These are phyloP conservation scores for Enteromius afrohamiltoni DNA, from an alignment of 2,797 vertebrate genomes.

Conservation along the genomic window DNA sequence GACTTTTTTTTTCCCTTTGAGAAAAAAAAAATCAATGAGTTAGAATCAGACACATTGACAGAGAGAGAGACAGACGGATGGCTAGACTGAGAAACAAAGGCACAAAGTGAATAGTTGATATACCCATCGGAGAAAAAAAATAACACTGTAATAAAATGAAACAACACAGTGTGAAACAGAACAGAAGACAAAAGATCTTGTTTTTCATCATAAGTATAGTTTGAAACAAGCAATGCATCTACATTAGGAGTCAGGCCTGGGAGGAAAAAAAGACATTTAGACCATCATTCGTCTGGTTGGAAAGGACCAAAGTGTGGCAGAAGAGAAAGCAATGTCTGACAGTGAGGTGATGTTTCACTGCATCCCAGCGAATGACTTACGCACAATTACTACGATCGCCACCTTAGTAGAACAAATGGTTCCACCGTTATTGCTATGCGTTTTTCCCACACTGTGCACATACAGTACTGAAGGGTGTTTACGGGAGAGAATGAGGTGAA, in stretches of 20 bases:
- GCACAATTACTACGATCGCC: constrained; percentile 44
- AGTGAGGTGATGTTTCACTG: constrained; percentile 55
- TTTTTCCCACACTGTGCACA: constrained; percentile 31
- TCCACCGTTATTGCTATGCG: neutral
- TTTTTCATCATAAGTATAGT: constrained; percentile 49
- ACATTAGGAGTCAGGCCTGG: constrained; percentile 62
- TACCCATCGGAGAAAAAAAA: neutral
- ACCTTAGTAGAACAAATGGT: constrained; percentile 27
- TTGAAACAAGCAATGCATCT: constrained; percentile 62
- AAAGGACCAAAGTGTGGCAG: constrained; percentile 65
- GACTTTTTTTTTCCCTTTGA: neutral
- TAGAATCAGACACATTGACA: constrained; percentile 26
- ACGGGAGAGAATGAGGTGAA: neutral
- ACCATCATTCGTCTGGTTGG: constrained; percentile 59
- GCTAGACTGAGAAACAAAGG: constrained; percentile 41
- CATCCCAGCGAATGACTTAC: constrained; percentile 30
- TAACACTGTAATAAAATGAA: constrained; percentile 13
- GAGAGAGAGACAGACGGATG: constrained; percentile 3
- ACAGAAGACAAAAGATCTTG: constrained; percentile 19
- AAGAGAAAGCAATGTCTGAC: constrained; percentile 59
- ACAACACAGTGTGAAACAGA: constrained; percentile 14
- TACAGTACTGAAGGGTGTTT: constrained; percentile 9
- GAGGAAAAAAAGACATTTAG: constrained; percentile 55
- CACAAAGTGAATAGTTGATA: constrained; percentile 33
- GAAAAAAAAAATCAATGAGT: constrained; percentile 42